Base-by-base conservation (phyloP, 37 sponge, comb jelly and placozoan species). In the Hormiphora californensis region DNA sequence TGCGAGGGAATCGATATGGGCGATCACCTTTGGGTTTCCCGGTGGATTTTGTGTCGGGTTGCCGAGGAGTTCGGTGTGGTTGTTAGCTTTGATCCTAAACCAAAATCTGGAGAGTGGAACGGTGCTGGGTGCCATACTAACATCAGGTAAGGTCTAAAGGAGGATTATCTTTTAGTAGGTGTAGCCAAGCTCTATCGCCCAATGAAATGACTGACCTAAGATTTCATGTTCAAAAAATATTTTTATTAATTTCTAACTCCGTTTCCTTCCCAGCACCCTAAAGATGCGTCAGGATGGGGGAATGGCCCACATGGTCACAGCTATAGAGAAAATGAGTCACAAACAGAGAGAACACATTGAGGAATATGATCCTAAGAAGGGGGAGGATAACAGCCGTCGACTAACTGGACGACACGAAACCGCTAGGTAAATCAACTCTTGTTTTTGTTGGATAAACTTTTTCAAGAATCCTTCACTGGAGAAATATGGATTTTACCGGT, bases 351-450 rank as follows among this genome's bases (percentile, higher is more conserved):
- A 88, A 35, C 99, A 97, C 89, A 97, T 97, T 63, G 49, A 11
- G 11, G 65, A 87, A 32, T 97, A 97, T 34, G 99, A 97, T 63
- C 99, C 99, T 7, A 65, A 34, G 8, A 38, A 25, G 25, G 97
- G 97, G 55, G 62, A 87, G 73, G 99, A 97, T 87, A 97, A 97
- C 89, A 89, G 53, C 63, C 88, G 99, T 0, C 57, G 99, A 9
- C 86, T 97, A 31, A 97, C 95, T 4, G 99, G 99, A 25, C 87
- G 49, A 1, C 95, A 94, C 67, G 99, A 97, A 85, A 97, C 99
- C 17, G 89, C 95, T 12, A 31, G n/a, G n/a, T n/a, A n/a, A n/a
- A n/a, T n/a, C n/a, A n/a, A n/a, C n/a, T n/a, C n/a, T n/a, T n/a
- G n/a, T n/a, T n/a, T n/a, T n/a, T n/a, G n/a, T n/a, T n/a, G n/a